Evolutionary conservation across 92 coral and sea anemone genomes (phyloP), one percentile per base, ranked within the genome.

Genomic region (Bergia sp.): DNA sequence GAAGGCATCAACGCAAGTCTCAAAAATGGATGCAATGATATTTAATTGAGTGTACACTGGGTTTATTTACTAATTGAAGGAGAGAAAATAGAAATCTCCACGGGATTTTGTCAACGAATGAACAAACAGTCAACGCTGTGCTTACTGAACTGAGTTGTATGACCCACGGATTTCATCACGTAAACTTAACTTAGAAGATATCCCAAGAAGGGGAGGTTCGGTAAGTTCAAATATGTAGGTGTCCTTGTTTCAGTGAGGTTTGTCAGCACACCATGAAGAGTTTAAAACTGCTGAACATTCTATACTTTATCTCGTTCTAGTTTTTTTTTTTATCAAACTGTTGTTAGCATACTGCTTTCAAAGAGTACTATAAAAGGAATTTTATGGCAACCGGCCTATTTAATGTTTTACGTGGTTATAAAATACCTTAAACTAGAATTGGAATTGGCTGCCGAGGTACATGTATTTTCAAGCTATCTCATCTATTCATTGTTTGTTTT

Each of bases 1-100:
- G 18, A 10, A 13, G 64, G 2, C 64, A 13, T 44, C 49, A 44
- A 44, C 49, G 13, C 13, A 9, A 18, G 65, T 13, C 20, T 57
- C 15, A 15, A 57, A 57, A 21, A 57, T 57, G n/a, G 69, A 18
- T 76, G 58, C 58, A 53, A 10, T 16, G 21, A 15, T 10, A 42
- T 5, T 40, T 9, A 15, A 10, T n/a, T 3, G 50, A 76, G 44
- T 50, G 11, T 15, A n/a, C 15, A 42, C 8, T 20, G 45, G 8
- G 43, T 76, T 76, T 76, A 44, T 76, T 76, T 76, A 76, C 79
- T 76, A 42, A 76, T 76, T 37, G 43, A 76, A 76, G 37, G 21
- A 38, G 45, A 40, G 37, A 76, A 76, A 44, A 41, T 5, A 18
- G 79, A 44, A 41, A 44, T 18, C 53, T 74, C 78, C 9, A 76